Evolutionary conservation across 1,140 invertebrate species (phyloP).

Genomic region (Bombus huntii): DNA sequence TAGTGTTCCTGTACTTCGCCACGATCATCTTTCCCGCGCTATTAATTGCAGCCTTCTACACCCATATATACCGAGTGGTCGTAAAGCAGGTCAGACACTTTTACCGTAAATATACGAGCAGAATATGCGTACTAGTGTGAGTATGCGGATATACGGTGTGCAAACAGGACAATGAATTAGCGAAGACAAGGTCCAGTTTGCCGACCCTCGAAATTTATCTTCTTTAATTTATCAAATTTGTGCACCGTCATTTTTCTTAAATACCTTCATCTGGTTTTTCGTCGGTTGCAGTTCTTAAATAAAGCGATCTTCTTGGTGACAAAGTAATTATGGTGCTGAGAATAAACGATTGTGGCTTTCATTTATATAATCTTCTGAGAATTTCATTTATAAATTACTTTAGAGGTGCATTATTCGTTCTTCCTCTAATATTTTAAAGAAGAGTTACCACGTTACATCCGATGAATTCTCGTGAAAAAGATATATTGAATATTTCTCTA

Average conservation of each 20-base stretch:
- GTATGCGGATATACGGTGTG: not conserved
- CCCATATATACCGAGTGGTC: conserved; percentile 93
- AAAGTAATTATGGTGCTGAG: too few relatives aligned
- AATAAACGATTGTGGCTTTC: not conserved
- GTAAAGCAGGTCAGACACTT: conserved; percentile 89
- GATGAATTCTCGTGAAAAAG: not conserved
- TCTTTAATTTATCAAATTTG: not conserved
- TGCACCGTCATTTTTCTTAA: not conserved
- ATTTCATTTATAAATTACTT: not conserved
- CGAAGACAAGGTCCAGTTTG: not conserved
- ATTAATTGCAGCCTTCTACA: conserved; percentile 92
- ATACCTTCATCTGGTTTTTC: not conserved
- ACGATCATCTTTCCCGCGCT: conserved; percentile 94
- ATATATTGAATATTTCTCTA: not conserved
- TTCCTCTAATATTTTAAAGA: too few relatives aligned
- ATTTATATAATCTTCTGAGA: not conserved
- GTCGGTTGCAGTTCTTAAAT: not conserved
- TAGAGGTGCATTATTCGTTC: not conserved
- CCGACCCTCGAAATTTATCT: not conserved
- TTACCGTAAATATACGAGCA: conserved; percentile 1
- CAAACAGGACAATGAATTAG: conserved; percentile 33
- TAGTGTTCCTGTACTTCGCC: conserved; percentile 93
- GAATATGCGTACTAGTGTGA: too few relatives aligned
- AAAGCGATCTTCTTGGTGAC: too few relatives aligned
- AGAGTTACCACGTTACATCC: too few relatives aligned